Conservation (phyloP, 2,113 vertebrate species). For the Crotalus horridus region DNA sequence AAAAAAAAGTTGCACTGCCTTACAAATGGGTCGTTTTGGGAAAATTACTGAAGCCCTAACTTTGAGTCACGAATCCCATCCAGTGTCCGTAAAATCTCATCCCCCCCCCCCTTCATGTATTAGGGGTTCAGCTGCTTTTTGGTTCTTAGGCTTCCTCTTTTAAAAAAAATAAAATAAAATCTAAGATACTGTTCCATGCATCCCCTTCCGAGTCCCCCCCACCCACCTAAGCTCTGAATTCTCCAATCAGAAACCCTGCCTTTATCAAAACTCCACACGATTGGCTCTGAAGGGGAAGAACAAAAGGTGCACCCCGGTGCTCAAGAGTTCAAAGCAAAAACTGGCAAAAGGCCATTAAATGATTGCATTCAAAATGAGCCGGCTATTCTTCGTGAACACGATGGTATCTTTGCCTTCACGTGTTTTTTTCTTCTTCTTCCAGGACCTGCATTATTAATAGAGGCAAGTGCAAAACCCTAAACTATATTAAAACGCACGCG, state of each 20-base stretch:
- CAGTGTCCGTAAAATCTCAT: neutral
- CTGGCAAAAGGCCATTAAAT: constrained; percentile 49
- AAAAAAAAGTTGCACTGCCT: neutral
- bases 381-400: constrained; percentile 43
- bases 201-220: neutral
- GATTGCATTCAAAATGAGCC: constrained; percentile 51
- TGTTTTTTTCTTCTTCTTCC: constrained; percentile 51
- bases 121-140: neutral
- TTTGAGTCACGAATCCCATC: neutral
- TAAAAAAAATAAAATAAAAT: neutral
- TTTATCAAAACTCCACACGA: constrained; percentile 69
- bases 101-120: rapidly evolving
- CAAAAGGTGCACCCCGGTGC: neutral
- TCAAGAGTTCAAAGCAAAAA: constrained; percentile 63
- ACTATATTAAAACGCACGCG: neutral
- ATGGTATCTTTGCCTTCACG: constrained; percentile 53
- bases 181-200: neutral
- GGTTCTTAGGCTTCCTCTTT: constrained; percentile 41
- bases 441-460: constrained; percentile 66
- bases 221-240: constrained; percentile 62
- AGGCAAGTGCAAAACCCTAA: constrained; percentile 52
- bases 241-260: constrained; percentile 75
- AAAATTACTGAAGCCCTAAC: neutral
- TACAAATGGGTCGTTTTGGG: neutral
- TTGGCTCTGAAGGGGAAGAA: constrained; percentile 59